A percentile compares a stretch with the other conserved stretches of the same genome.
phyloP scores from a whole-genome alignment of 2,888 invertebrate species.

The Malthinus seriepunctatus region DNA sequence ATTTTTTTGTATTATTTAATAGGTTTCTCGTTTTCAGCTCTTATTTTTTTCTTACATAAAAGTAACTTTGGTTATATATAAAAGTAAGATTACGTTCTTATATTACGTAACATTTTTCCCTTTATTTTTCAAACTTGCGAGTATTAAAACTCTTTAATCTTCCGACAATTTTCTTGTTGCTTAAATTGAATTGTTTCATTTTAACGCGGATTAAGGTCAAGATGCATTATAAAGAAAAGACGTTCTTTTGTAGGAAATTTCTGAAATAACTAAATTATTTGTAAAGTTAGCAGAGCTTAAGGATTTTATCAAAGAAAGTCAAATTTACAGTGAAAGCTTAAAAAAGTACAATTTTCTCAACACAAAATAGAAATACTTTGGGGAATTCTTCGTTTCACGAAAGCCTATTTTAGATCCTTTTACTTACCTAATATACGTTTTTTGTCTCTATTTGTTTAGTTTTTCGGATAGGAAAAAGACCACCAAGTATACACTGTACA shows the following conservation, averaged over 20 bases:
- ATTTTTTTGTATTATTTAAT: conserved; percentile 15
- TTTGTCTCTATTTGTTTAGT: too few species aligned
- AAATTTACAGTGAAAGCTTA: conserved; percentile 13
- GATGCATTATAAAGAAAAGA: neutral
- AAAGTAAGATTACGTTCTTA: neutral
- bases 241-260: neutral
- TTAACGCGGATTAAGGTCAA: neutral
- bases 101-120: too few species aligned
- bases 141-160: neutral
- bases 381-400: conserved; percentile 21
- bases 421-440: too few species aligned
- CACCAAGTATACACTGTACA: too few species aligned
- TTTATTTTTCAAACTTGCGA: neutral
- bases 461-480: too few species aligned
- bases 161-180: neutral
- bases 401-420: conserved; percentile 20
- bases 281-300: conserved; percentile 6
- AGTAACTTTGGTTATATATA: neutral
- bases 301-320: conserved; percentile 13
- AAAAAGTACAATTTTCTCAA: conserved; percentile 21
- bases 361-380: conserved; percentile 6
- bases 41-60: neutral
- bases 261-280: neutral
- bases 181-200: too few species aligned
- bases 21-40: neutral